Conservation (phyloP, 2,797 vertebrate genomes). For the Thripadectes ignobilis region DNA sequence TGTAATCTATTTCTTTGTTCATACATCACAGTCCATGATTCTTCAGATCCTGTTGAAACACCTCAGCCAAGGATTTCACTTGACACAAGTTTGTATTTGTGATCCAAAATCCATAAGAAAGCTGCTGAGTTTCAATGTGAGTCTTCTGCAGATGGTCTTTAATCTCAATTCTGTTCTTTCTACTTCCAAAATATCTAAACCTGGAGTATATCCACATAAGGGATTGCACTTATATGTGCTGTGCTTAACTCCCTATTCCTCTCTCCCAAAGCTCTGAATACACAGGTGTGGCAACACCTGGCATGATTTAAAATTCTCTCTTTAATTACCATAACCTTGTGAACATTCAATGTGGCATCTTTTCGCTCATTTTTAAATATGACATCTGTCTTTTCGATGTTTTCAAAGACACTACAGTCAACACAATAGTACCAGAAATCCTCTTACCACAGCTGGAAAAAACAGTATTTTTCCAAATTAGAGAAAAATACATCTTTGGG, state of each 20-base stretch:
- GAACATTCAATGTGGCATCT: background rate
- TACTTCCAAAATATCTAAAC: slow-evolving; percentile 6
- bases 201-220: background rate
- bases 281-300: background rate
- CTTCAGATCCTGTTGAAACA: slow-evolving; percentile 52
- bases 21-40: slow-evolving; percentile 39
- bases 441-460: background rate
- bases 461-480: background rate
- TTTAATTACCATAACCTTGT: background rate
- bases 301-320: background rate
- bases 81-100: slow-evolving; percentile 8
- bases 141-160: slow-evolving; percentile 37
- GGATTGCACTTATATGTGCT: background rate
- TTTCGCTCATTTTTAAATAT: background rate
- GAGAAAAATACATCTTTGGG: background rate
- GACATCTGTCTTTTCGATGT: background rate
- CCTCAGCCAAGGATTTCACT: slow-evolving; percentile 41
- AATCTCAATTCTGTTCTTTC: slow-evolving; percentile 19
- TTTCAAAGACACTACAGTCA: background rate
- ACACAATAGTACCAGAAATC: background rate
- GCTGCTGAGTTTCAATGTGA: slow-evolving; percentile 29
- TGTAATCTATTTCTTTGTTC: slow-evolving; percentile 59
- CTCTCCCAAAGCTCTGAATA: background rate
- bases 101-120: slow-evolving; percentile 52
- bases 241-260: background rate